Conservation (phyloP, 2,888 invertebrate genomes). For the Yponomeuta sedellus region DNA sequence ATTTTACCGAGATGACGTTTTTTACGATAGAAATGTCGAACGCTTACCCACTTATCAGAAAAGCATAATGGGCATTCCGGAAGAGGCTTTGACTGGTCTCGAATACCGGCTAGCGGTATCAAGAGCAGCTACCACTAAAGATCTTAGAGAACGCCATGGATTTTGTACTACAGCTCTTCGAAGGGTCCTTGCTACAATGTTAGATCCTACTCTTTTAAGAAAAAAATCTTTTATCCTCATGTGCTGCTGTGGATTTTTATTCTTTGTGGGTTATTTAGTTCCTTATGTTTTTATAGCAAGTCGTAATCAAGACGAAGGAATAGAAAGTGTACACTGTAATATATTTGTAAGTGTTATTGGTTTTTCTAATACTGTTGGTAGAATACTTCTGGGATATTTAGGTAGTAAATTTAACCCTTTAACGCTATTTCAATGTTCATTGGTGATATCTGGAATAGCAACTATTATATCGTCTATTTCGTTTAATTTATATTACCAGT, state of each 20-base stretch:
- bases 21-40: constrained; percentile 55
- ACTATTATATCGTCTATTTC: constrained; percentile 48
- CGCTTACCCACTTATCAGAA: constrained; percentile 55
- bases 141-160: constrained; percentile 52
- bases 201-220: constrained; percentile 54
- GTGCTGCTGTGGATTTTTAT: constrained; percentile 44
- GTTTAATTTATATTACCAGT: constrained; percentile 51
- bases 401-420: constrained; percentile 47
- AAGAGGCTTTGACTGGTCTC: constrained; percentile 47
- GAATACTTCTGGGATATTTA: constrained; percentile 43
- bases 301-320: constrained; percentile 43
- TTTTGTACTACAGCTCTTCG: constrained; percentile 58
- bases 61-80: constrained; percentile 41
- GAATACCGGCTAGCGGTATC: constrained; percentile 68
- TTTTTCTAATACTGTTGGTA: constrained; percentile 48
- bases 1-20: constrained; percentile 65
- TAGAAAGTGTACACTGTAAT: constrained; percentile 41
- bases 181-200: constrained; percentile 63
- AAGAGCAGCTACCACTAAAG: constrained; percentile 53
- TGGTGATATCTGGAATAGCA: constrained; percentile 39
- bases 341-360: constrained; percentile 58
- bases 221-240: constrained; percentile 47
- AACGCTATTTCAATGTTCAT: constrained; percentile 34
- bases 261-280: constrained; percentile 51
- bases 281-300: constrained; percentile 57